Base-by-base conservation (phyloP, 2,113 vertebrate species). In the Globicephala melas region DNA sequence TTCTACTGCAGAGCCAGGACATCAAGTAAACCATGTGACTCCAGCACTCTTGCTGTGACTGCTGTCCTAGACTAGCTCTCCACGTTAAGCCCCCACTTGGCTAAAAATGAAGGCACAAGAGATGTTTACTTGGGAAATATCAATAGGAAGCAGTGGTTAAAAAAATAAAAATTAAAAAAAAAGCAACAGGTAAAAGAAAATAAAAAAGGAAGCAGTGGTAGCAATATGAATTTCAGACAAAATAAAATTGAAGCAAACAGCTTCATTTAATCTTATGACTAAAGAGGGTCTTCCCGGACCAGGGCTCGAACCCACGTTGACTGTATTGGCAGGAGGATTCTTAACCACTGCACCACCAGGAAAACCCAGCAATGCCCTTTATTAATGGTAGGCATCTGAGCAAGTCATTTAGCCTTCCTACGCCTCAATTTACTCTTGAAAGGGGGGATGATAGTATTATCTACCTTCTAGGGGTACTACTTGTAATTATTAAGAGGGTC, bases 21-120 rank as follows among this genome's bases (percentile, higher is more conserved):
- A 0, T 65, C 23, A 44, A 33, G 55, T 20, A n/a, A 70, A 21
- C 12, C 15, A 20, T 1, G 5, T 0, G 17, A 28, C 17, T 13
- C 26, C 23, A 50, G 21, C 23, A 3, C 28, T 36, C 17, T 38
- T n/a, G 14, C 36, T 12, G 8, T 63, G n/a, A 55, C 36, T 58
- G 36, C n/a, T 41, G 18, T 25, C 11, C 10, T 47, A 53, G 18
- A 31, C 41, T 33, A 20, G 13, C 14, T 31, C 2, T 73, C 15
- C 13, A 31, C 12, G 17, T 74, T 73, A 44, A 50, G 31, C 17
- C 18, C 11, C 68, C 31, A 10, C 5, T 10, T 76, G 18, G 18
- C 60, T 53, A 53, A 65, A 82, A 33, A 63, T 38, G 28, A 89
- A 73, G 55, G 41, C n/a, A 53, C 20, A 38, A 81, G 12, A 62